These are phyloP conservation scores for Sebastolobus altivelis DNA, from an alignment of 2,797 vertebrate species.

Conservation along the genomic window DNA sequence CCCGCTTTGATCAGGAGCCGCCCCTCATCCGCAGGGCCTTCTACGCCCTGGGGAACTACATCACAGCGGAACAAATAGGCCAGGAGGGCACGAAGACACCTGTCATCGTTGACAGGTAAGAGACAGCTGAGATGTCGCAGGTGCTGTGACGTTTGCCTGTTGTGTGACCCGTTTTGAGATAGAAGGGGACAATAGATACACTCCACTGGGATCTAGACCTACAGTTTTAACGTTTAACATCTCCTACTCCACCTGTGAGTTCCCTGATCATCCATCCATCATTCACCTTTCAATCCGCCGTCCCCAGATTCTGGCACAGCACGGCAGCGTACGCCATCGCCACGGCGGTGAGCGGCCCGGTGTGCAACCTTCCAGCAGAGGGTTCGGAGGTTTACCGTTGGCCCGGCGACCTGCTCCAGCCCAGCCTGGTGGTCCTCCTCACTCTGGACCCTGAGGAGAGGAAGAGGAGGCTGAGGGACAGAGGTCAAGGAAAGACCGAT, in stretches of 20 bases:
- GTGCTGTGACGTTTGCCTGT: constrained; percentile 19
- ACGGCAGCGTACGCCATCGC: constrained; percentile 94
- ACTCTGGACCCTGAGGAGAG: constrained; percentile 89
- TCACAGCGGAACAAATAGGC: constrained; percentile 90
- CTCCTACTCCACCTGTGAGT: background rate
- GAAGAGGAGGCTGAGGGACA: constrained; percentile 81
- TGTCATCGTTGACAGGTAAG: constrained; percentile 94
- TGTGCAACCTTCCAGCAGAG: constrained; percentile 86
- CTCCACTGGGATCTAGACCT: constrained; percentile 17
- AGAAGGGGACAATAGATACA: background rate
- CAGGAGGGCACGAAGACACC: constrained; percentile 82
- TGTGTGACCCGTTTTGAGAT: constrained; percentile 38
- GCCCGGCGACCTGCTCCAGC: constrained; percentile 91
- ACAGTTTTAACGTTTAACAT: constrained; percentile 30
- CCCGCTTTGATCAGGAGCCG: constrained; percentile 89
- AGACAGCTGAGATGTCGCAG: constrained; percentile 43
- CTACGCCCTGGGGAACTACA: constrained; percentile 94
- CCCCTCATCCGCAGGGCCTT: constrained; percentile 93
- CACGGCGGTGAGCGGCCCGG: constrained; percentile 87
- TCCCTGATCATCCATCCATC: constrained; percentile 25
- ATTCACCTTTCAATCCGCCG: constrained; percentile 25
- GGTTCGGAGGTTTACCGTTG: constrained; percentile 90
- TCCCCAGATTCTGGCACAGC: constrained; percentile 94
- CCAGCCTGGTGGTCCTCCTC: constrained; percentile 90
- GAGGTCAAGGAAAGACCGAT: constrained; percentile 87